A percentile compares a stretch with the other conserved stretches of the same genome.
Conservation (phyloP, 1,140 invertebrate species). For the Drosophila novamexicana region DNA sequence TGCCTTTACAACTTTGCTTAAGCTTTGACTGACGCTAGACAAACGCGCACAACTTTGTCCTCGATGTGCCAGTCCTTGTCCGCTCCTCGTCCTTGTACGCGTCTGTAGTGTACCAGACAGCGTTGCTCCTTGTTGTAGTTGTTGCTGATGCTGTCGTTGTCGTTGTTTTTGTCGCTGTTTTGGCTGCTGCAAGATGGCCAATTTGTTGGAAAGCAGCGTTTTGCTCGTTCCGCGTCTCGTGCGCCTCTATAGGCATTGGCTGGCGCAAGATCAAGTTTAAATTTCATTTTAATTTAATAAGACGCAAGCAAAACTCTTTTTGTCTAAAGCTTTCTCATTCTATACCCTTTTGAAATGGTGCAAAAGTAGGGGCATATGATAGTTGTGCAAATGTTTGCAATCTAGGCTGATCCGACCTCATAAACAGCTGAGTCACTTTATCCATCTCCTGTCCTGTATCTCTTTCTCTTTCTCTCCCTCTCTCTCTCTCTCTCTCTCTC, state of each 20-base stretch:
- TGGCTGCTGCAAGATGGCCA: constrained; percentile 54
- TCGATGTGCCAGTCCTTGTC: constrained; percentile 14
- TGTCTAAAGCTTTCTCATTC: not conserved
- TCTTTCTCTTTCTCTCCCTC: not conserved
- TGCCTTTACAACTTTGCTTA: constrained; percentile 67
- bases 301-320: constrained; percentile 31
- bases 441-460: not conserved
- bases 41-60: constrained; percentile 73
- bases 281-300: constrained; percentile 79
- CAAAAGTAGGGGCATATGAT: not conserved
- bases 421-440: no score
- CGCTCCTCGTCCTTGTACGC: not conserved
- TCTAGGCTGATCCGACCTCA: no score
- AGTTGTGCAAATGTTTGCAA: not conserved
- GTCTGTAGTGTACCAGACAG: constrained; percentile 4
- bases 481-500: not conserved
- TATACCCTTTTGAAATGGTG: not conserved
- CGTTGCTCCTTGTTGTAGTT: constrained; percentile 13
- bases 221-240: constrained; percentile 3
- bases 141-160: not conserved
- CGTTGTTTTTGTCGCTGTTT: constrained; percentile 4
- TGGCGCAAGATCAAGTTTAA: constrained; percentile 72
- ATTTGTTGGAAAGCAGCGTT: constrained; percentile 56
- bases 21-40: constrained; percentile 74
- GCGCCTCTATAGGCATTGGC: constrained; percentile 28